These are phyloP conservation scores for Junco hyemalis DNA, from an alignment of 2,113 vertebrate genomes.

Conservation along the genomic window DNA sequence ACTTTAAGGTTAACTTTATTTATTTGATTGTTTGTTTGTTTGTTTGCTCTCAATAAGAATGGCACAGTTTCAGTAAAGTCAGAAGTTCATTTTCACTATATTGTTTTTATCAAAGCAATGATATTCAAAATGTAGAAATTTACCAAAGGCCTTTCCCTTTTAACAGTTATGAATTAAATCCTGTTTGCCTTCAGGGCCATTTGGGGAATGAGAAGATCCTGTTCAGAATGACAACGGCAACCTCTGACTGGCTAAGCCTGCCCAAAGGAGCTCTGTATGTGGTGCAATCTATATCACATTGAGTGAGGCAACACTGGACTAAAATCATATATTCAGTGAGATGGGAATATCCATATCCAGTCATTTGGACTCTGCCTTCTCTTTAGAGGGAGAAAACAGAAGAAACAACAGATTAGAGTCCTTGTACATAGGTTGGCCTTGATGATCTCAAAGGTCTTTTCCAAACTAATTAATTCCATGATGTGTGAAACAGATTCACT, in stretches of 20 bases:
- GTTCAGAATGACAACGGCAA: neutral
- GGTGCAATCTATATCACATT: neutral
- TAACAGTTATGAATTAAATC: neutral
- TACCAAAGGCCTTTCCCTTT: neutral
- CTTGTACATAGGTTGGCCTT: neutral
- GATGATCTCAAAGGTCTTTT: neutral
- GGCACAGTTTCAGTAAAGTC: neutral
- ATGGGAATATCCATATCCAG: neutral
- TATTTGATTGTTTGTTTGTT: neutral
- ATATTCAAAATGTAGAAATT: neutral
- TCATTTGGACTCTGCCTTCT: neutral
- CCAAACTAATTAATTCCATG: neutral
- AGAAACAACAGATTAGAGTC: neutral
- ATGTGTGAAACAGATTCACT: neutral
- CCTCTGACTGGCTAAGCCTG: neutral
- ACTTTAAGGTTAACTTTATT: neutral
- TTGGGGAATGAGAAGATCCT: neutral
- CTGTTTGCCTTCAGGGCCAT: neutral
- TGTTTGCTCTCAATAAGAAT: neutral
- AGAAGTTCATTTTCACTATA: neutral
- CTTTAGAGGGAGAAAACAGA: neutral
- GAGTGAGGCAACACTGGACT: neutral
- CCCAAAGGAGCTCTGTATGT: neutral
- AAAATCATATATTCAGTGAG: neutral
- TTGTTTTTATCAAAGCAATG: neutral